Percentiles rank a stretch among this genome's conserved stretches.
Conservation (phyloP, 2,888 invertebrate genomes). For the Venusia cambrica region DNA sequence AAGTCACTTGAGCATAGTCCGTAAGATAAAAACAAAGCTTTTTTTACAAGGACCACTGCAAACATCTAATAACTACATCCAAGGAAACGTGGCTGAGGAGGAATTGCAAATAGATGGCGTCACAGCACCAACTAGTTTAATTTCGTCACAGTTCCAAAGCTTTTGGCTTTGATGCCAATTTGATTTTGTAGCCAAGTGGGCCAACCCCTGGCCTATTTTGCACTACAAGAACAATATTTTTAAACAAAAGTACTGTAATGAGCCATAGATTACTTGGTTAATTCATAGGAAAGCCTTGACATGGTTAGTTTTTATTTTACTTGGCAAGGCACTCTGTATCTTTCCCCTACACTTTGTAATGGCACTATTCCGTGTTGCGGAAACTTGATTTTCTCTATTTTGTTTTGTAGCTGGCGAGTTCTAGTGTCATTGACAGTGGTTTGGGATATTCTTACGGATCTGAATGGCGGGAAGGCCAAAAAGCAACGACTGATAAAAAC, state of each 20-base stretch:
- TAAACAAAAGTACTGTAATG: conserved; percentile 11
- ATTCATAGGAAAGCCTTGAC: conserved; percentile 8
- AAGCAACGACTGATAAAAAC: background rate
- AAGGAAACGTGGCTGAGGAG: background rate
- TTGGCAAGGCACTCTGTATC: conserved; percentile 2
- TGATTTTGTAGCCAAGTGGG: conserved; percentile 48
- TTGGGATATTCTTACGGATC: conserved; percentile 1
- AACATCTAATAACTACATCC: no score
- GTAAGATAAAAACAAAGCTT: no score
- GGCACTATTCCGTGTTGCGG: conserved; percentile 5
- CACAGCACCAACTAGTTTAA: conserved; percentile 11
- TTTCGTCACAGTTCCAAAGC: conserved; percentile 19
- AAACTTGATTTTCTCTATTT: conserved; percentile 11
- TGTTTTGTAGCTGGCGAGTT: conserved; percentile 8
- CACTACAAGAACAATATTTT: conserved; percentile 18
- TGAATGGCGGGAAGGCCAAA: conserved; percentile 1
- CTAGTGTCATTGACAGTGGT: conserved; percentile 7
- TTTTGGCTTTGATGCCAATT: conserved; percentile 31
- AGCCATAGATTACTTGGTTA: conserved; percentile 13
- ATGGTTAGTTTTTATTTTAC: conserved; percentile 7
- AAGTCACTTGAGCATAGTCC: no score
- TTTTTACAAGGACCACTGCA: no score
- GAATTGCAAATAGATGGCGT: conserved; percentile 7
- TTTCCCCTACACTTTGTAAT: conserved; percentile 11
- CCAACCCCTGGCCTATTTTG: conserved; percentile 53